Percentiles rank a stretch among this genome's conserved stretches.
Conservation (phyloP, 2,113 vertebrate genomes). For the Nycticryphes semicollaris region DNA sequence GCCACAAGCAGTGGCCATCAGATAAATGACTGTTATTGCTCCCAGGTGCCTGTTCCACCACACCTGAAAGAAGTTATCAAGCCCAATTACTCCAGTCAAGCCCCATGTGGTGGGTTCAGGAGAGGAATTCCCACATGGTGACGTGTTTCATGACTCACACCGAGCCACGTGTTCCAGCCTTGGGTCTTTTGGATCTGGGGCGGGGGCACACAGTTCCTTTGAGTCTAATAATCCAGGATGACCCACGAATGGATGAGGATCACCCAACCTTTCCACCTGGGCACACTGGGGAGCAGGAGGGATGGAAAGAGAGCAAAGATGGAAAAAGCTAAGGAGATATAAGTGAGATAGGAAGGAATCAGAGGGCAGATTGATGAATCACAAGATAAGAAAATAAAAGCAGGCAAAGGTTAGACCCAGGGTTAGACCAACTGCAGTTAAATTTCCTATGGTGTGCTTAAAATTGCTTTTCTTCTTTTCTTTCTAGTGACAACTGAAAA, state of each 20-base stretch:
- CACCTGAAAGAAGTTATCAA: neutral
- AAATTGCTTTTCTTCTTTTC: neutral
- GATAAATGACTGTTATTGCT: neutral
- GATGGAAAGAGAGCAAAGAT: neutral
- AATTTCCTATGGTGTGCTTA: neutral
- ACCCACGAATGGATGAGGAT: fast-evolving
- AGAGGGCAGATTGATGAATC: neutral
- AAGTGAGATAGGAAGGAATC: neutral
- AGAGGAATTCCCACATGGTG: neutral
- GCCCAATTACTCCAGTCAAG: neutral
- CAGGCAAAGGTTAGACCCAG: neutral
- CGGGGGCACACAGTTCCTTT: neutral
- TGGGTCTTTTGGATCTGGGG: neutral
- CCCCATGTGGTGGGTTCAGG: fast-evolving
- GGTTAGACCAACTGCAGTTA: neutral
- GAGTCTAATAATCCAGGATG: neutral
- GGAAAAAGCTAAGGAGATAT: neutral
- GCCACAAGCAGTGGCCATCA: neutral
- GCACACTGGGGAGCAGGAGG: too few species aligned
- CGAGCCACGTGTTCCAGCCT: neutral
- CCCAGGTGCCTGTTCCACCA: neutral
- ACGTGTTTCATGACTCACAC: neutral
- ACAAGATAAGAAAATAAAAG: neutral
- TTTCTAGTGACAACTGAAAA: neutral
- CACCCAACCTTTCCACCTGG: neutral